Conservation (phyloP, 2,888 invertebrate genomes). For the Tenodera sinensis region DNA sequence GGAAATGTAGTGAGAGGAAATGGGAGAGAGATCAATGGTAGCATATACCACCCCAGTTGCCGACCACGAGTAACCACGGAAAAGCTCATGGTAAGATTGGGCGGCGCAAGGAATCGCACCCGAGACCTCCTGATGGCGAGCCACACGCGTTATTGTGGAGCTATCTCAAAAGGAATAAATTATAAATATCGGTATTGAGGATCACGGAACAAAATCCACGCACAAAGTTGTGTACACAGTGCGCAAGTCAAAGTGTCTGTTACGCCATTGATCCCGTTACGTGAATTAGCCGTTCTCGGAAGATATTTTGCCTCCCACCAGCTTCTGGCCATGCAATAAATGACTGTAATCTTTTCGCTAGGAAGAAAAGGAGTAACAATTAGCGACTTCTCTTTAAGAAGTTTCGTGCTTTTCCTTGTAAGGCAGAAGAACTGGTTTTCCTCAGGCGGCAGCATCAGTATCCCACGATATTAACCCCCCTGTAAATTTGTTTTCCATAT, state of each 20-base stretch:
- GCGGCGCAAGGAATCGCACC: too few relatives aligned
- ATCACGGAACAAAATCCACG: too few relatives aligned
- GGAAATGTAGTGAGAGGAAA: too few relatives aligned
- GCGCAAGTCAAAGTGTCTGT: neutral
- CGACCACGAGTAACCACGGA: too few relatives aligned
- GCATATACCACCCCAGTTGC: too few relatives aligned
- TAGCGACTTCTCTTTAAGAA: neutral
- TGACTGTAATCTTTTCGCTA: neutral
- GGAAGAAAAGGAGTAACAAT: neutral
- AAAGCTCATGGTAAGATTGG: too few relatives aligned
- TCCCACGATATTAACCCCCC: neutral
- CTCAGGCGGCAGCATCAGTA: neutral
- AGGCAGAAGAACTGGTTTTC: neutral
- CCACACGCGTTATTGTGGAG: too few relatives aligned
- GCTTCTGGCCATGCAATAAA: neutral
- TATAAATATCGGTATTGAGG: too few relatives aligned
- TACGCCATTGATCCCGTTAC: neutral
- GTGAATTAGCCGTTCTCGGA: neutral
- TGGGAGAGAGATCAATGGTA: too few relatives aligned
- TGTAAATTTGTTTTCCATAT: neutral
- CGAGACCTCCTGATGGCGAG: too few relatives aligned
- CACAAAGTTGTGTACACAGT: too few relatives aligned
- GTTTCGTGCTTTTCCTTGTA: neutral
- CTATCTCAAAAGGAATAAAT: too few relatives aligned
- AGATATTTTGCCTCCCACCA: neutral